Evolutionary conservation across 1,140 invertebrate species (phyloP), one percentile per base, ranked within the genome.

Genomic region (Trichoplusia ni): DNA sequence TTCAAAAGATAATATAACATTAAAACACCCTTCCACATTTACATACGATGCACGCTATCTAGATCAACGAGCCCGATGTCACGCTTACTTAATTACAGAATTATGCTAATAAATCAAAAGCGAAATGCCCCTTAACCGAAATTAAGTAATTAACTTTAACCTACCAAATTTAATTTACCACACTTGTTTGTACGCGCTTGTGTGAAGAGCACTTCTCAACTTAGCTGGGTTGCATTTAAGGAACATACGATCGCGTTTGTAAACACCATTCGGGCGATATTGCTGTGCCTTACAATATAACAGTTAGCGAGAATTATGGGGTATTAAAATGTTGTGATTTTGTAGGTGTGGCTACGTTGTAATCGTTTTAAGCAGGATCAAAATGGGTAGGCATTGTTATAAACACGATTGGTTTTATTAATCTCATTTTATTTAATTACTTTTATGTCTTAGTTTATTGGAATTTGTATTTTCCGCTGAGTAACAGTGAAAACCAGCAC

Each of bases 91-190:
- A 73, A 73, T 70, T 62, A 73, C 65, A 23, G 49, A 62, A 73
- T 71, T 73, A 73, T 66, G 60, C 60, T 76, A 76, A 73, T 76
- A 76, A 70, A 76, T 73, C 71, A 73, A 40, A 38, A 33, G 13
- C 40, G 38, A 56, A 73, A 69, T 68, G 65, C 62, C 63, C 61
- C 63, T 71, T 65, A 72, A 75, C 64, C 56, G 53, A 71, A 76
- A 76, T 76, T 64, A 76, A 76, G 73, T 76, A 73, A 76, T 76
- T 76, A 76, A 76, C 56, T 56, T 61, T 58, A 69, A 18, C 51
- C 68, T 38, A 29, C 67, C 31, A 64, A 66, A 64, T 73, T 69
- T 58, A 61, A 65, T 70, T 71, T 54, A 35, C 56, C 4, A 11
- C 21, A 25, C 13, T 7, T 71, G 63, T 73, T 68, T 60, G 53